These are phyloP conservation scores for Tiaroga cobitis DNA, from an alignment of 2,797 vertebrate genomes.

Conservation along the genomic window DNA sequence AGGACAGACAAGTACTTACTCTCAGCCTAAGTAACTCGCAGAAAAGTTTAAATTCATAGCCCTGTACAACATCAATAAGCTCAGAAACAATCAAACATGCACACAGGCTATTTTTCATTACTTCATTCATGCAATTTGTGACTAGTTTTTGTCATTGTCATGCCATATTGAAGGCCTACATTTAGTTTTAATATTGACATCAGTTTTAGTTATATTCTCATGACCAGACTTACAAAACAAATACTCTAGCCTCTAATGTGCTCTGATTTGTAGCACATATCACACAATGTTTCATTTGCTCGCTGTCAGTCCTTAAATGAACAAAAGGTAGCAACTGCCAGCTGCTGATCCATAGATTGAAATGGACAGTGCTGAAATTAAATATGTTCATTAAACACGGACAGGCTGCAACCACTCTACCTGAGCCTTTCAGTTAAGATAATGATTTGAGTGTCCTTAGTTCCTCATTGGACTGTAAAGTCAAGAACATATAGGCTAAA, in stretches of 20 bases:
- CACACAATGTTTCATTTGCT: conserved; percentile 49
- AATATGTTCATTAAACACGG: conserved; percentile 63
- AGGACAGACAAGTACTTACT: conserved; percentile 90
- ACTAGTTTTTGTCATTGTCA: neutral
- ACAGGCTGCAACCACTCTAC: conserved; percentile 56
- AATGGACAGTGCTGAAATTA: conserved; percentile 51
- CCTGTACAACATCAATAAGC: conserved; percentile 81
- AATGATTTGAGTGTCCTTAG: conserved; percentile 61
- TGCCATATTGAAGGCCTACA: neutral
- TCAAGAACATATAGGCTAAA: conserved; percentile 57
- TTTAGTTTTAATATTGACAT: conserved; percentile 9
- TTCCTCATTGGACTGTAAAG: conserved; percentile 53
- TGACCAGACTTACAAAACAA: neutral
- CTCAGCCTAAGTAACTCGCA: conserved; percentile 85
- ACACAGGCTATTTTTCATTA: conserved; percentile 53
- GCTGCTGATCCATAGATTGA: conserved; percentile 48
- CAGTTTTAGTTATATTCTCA: conserved; percentile 7
- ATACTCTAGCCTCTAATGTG: neutral
- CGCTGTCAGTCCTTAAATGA: conserved; percentile 52
- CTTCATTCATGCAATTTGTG: neutral
- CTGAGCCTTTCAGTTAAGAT: conserved; percentile 63
- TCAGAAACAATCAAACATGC: conserved; percentile 36
- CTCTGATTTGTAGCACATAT: conserved; percentile 78
- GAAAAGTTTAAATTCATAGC: conserved; percentile 87
- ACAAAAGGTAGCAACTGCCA: conserved; percentile 52